A percentile compares a stretch with the other conserved stretches of the same genome.
Evolutionary conservation across 2,797 vertebrate genomes (phyloP).

Genomic region (Poecile montanus): DNA sequence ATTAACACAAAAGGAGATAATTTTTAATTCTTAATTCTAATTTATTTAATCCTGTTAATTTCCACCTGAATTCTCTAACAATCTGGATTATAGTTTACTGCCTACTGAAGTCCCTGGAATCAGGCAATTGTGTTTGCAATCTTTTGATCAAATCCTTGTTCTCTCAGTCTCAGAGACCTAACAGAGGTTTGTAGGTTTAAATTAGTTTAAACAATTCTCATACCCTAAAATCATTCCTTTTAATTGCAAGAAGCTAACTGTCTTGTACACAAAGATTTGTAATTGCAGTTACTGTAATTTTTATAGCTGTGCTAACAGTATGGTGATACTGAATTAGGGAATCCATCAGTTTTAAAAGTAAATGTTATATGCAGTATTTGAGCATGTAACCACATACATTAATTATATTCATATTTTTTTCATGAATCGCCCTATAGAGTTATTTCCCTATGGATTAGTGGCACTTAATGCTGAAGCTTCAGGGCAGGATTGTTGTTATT

Average conservation of each 20-base stretch:
- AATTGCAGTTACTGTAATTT: neutral
- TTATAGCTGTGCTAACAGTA: neutral
- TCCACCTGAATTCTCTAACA: neutral
- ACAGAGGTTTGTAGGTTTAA: neutral
- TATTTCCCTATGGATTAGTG: neutral
- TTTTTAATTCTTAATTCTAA: neutral
- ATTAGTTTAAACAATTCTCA: neutral
- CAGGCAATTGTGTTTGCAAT: neutral
- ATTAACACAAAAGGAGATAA: neutral
- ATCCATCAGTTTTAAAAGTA: neutral
- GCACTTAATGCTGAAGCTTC: neutral
- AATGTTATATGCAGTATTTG: neutral
- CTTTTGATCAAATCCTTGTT: neutral
- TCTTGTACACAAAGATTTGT: neutral
- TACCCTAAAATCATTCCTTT: neutral
- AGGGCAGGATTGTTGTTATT: neutral
- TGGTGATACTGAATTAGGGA: neutral
- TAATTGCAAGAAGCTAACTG: neutral
- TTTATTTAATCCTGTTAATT: neutral
- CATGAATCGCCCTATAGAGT: neutral
- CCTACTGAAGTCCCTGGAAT: neutral
- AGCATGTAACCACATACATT: neutral
- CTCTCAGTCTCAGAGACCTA: neutral
- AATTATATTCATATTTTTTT: constrained; percentile 13
- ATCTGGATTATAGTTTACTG: neutral